These are phyloP conservation scores for Furnarius figulus DNA, from an alignment of 2,113 vertebrate genomes.

Conservation along the genomic window DNA sequence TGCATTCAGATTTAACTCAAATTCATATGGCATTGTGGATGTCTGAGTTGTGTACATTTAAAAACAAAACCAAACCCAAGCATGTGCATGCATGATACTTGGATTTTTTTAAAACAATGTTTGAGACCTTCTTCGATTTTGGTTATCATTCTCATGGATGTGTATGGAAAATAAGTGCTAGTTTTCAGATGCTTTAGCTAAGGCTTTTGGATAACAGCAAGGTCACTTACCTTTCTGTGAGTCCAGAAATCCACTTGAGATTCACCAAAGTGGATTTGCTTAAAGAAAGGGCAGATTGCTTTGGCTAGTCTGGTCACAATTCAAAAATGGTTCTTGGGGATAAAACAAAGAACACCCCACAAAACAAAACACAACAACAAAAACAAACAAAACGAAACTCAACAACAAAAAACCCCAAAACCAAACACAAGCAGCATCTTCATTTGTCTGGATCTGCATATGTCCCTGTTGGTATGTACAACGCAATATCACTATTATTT, in stretches of 20 bases:
- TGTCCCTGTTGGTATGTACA: not conserved
- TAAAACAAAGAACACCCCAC: not conserved
- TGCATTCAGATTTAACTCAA: not conserved
- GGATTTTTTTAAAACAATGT: not conserved
- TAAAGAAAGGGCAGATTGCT: not conserved
- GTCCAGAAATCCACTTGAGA: accelerated
- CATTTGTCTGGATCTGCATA: not conserved
- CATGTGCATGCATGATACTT: not conserved
- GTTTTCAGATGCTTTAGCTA: not conserved
- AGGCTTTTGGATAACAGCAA: not conserved
- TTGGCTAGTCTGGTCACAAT: not conserved
- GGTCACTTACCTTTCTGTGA: not conserved
- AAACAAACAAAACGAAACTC: not conserved
- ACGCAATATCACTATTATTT: not conserved
- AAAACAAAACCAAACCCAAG: not conserved
- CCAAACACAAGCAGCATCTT: not conserved
- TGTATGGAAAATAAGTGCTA: not conserved
- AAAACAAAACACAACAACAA: not conserved
- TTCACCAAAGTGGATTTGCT: not conserved
- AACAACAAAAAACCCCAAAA: not conserved
- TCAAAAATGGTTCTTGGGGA: not conserved
- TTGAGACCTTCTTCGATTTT: not conserved
- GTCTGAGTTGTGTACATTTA: not conserved
- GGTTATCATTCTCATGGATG: not conserved
- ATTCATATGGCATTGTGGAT: not conserved